These are phyloP conservation scores for Polyommatus iphigenia DNA, from an alignment of 2,888 invertebrate genomes.

Conservation along the genomic window DNA sequence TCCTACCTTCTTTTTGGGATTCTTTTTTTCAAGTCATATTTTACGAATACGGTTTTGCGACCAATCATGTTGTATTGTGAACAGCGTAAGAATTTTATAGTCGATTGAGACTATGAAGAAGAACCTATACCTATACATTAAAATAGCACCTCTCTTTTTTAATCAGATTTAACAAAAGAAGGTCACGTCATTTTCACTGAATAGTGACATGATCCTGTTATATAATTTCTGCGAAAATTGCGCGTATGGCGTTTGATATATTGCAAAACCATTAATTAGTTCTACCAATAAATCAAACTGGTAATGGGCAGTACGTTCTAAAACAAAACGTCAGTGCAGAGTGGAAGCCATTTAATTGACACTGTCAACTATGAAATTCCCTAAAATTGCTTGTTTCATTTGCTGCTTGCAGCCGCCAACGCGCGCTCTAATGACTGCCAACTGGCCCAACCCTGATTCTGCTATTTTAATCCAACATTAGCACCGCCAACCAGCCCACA, in stretches of 20 bases:
- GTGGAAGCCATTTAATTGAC: slow-evolving; percentile 54
- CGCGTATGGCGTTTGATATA: slow-evolving; percentile 3
- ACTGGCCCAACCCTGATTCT: slow-evolving; percentile 48
- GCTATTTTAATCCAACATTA: neutral
- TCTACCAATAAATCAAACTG: slow-evolving; percentile 48
- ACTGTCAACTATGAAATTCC: slow-evolving; percentile 59
- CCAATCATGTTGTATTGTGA: neutral
- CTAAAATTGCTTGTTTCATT: slow-evolving; percentile 61
- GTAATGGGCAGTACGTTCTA: slow-evolving; percentile 49
- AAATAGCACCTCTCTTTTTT: neutral
- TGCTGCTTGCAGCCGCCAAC: slow-evolving; percentile 51
- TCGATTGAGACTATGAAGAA: neutral
- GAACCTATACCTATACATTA: neutral
- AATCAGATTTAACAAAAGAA: neutral
- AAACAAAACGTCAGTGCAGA: slow-evolving; percentile 51
- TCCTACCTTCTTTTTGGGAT: neutral
- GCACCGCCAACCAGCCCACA: neutral
- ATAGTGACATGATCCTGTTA: neutral
- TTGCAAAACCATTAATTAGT: slow-evolving; percentile 37
- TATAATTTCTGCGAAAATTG: neutral
- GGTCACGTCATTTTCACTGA: neutral
- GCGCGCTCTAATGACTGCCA: slow-evolving; percentile 64
- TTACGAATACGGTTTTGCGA: neutral
- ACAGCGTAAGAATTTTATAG: neutral
- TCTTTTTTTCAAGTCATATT: neutral